Percentiles rank a stretch among this genome's conserved stretches.
Evolutionary conservation across 2,888 invertebrate species (phyloP).

Genomic region (Nomada fucata): DNA sequence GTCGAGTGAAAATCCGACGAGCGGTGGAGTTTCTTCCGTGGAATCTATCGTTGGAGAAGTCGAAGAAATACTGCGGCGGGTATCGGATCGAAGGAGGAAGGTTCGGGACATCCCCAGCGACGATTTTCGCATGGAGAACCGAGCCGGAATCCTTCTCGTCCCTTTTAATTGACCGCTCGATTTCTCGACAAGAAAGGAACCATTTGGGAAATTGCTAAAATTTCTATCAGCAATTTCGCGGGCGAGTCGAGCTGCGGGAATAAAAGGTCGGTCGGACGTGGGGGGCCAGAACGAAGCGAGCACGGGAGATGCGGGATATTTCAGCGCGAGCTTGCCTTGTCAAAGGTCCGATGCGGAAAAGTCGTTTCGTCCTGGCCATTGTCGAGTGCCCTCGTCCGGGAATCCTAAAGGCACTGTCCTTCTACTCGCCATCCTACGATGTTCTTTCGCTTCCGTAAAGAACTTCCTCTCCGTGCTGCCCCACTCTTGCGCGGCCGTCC

Average conservation of each 20-base stretch:
- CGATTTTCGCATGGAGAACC: conserved; percentile 3
- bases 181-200: conserved; percentile 75
- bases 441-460: conserved; percentile 67
- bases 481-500: conserved; percentile 60
- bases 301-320: conserved; percentile 48
- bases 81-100: neutral
- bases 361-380: conserved; percentile 73
- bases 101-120: neutral
- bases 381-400: conserved; percentile 73
- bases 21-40: too few species aligned
- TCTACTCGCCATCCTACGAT: conserved; percentile 59
- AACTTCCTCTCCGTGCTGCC: conserved; percentile 27
- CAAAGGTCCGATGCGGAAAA: conserved; percentile 78
- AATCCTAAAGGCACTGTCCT: conserved; percentile 73
- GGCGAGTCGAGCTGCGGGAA: conserved; percentile 45
- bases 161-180: conserved; percentile 78
- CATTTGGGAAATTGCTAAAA: conserved; percentile 83
- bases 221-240: conserved; percentile 81
- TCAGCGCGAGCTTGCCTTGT: conserved; percentile 49
- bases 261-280: conserved; percentile 50
- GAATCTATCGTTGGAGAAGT: too few species aligned
- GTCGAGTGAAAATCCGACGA: too few species aligned
- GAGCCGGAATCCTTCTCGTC: conserved; percentile 8
- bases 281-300: conserved; percentile 44
- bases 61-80: too few species aligned